Base-by-base conservation (phyloP, 2,888 invertebrate species). In the Uropetala carovei region DNA sequence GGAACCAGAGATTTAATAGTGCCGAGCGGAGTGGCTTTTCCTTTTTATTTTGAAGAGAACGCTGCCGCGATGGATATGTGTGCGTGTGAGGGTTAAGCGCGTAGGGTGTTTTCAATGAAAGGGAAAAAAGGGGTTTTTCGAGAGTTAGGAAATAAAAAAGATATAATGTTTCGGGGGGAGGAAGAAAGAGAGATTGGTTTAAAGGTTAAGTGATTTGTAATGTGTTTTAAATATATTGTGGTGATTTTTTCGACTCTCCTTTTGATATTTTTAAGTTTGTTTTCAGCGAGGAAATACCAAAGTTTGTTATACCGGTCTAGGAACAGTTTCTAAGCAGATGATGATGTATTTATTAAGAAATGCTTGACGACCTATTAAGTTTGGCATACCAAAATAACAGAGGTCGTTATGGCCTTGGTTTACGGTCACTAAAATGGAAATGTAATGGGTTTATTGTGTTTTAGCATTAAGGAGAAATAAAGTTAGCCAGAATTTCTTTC, bases 161-260 rank as follows among this genome's bases (percentile, higher is more conserved):
- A 14, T 18, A 5, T 27, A 27, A 75, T 22, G 75, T 75, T 27
- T 75, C 75, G 18, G 75, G 22, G 27, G 27, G 89, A 27, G 60
- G 85, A 43, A 43, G 60, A 27, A 18, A 60, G 43, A 89, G 64
- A 18, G 64, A 68, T 43, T 89, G 64, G 64, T 68, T 89, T 18
- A 89, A 89, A 64, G 89, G 89, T 64, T 89, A 89, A 89, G 89
- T 89, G 89, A 89, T 89, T 89, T 89, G 89, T 89, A 89, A 89
- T 89, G 89, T 43, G 43, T 10, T 18, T 43, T 43, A 89, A 89
- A 58, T 64, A 59, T 89, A 89, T 89, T 43, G 64, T 18, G 89
- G 27, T n/a, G 64, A n/a, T 43, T 68, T 43, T 68, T 89, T 89
- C 68, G 43, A 9, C 68, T 43, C 89, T 18, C 8, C 9, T 58